phyloP scores from a whole-genome alignment of 1,140 invertebrate genomes.

The Pachypeltis micranthus region DNA sequence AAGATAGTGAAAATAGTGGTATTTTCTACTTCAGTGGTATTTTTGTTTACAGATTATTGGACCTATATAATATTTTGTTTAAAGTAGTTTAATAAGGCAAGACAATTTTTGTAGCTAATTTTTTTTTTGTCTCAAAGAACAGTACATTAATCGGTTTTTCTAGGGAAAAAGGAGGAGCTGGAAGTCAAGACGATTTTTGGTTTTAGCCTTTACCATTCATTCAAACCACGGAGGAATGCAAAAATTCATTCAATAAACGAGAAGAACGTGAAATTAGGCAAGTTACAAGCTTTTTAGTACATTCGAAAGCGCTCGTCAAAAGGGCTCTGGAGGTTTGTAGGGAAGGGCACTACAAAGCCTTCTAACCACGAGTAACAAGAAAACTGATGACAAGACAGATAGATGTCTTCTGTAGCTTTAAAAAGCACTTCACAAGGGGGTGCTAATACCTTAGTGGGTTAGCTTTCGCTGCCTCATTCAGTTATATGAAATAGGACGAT shows the following conservation, averaged over 20 bases:
- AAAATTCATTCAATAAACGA: neutral
- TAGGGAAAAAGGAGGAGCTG: neutral
- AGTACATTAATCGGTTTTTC: neutral
- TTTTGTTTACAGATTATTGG: neutral
- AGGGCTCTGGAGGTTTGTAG: neutral
- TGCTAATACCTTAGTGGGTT: no score
- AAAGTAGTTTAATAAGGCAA: neutral
- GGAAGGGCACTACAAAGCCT: neutral
- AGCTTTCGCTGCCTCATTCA: no score
- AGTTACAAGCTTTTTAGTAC: neutral
- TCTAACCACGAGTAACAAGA: neutral
- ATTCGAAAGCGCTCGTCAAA: neutral
- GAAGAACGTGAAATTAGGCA: neutral
- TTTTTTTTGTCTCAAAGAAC: neutral
- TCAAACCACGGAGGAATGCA: neutral
- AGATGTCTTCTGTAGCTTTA: no score
- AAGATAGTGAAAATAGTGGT: neutral
- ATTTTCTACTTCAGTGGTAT: neutral
- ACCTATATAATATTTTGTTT: no score
- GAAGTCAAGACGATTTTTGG: neutral
- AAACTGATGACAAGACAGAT: neutral
- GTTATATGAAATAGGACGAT: no score
- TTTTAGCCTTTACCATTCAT: neutral
- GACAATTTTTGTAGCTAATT: neutral
- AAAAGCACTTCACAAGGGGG: no score